A percentile compares a stretch with the other conserved stretches of the same genome.
These are phyloP conservation scores for Neuroterus valhalla DNA, from an alignment of 1,140 invertebrate species.

Conservation along the genomic window DNA sequence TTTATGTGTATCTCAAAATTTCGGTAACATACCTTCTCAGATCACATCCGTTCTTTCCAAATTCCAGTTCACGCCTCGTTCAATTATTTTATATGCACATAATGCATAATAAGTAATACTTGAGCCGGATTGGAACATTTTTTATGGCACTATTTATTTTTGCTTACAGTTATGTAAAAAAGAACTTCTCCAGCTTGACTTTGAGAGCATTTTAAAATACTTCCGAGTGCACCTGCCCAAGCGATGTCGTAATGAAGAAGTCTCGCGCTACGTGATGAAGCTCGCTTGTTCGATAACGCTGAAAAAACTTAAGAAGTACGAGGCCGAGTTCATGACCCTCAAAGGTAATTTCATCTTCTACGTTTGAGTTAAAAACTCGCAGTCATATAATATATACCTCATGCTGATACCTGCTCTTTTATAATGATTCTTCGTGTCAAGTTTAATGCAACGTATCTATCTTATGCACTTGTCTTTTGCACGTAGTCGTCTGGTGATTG, in stretches of 20 bases:
- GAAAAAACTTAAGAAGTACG: conserved; percentile 96
- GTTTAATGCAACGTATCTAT: conserved; percentile 23
- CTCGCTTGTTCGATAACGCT: conserved; percentile 93
- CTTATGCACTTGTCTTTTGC: conserved; percentile 29
- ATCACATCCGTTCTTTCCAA: too few species aligned
- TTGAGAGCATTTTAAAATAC: conserved; percentile 94
- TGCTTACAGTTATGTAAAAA: conserved; percentile 85
- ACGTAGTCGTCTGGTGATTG: conserved; percentile 18
- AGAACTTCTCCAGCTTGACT: conserved; percentile 95
- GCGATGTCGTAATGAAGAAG: conserved; percentile 93
- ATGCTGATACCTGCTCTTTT: conserved; percentile 19
- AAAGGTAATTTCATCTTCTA: conserved; percentile 82
- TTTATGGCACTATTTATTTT: conserved; percentile 38
- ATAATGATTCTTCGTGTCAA: conserved; percentile 24
- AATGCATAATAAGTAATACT: too few species aligned
- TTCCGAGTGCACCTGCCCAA: conserved; percentile 97
- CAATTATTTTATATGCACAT: too few species aligned
- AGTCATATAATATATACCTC: conserved; percentile 20
- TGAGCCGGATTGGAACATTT: background rate
- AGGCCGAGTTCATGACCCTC: conserved; percentile 90
- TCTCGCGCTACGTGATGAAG: conserved; percentile 91
- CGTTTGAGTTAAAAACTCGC: conserved; percentile 57
- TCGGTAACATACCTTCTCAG: too few species aligned
- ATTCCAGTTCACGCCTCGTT: too few species aligned
- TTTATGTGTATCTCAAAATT: too few species aligned